Evolutionary conservation across 2,113 vertebrate species (phyloP), one percentile per base, ranked within the genome.

Genomic region (Chelonoidis abingdonii): DNA sequence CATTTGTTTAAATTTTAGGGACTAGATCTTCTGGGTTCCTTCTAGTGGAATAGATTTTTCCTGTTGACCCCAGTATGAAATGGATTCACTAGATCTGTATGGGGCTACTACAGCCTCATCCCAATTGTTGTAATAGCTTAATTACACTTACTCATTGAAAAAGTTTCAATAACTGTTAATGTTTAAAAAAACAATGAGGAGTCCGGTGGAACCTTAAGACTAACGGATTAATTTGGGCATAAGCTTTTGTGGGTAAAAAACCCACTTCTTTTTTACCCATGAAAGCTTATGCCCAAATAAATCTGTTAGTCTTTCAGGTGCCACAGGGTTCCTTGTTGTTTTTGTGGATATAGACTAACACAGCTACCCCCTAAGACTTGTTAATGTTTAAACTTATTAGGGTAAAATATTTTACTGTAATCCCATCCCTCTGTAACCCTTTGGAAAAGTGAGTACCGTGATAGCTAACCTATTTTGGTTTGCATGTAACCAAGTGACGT

Each of bases 401-500:
- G 62, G 86, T 80, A 92, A 82, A 88, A 84, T 92, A 90, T 90
- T 94, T 90, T 13, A 86, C 59, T 75, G 29, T 82, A 92, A 94
- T 87, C 86, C 92, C 59, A 80, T 89, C 44, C 5, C 89, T 90
- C 80, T 65, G 59, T 86, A 94, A 93, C 76, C 53, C 85, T 95
- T 83, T 94, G 83, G 69, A 95, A 94, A 96, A 93, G 5, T 5
- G 27, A 86, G 38, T 69, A 11, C 59, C 84, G n/a, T 86, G 79
- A 91, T 54, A 95, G n/a, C 50, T 90, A 79, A 86, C 91, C 75
- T 90, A 87, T 69, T 69, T 82, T 69, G 4, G 0, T 81, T 94
- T 90, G 38, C 24, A 35, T 59, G 52, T 53, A 89, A 72, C 29
- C 54, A 8, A 89, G 47, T n/a, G 91, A 75, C 65, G 19, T 50